Percentiles rank a stretch among this genome's conserved stretches.
These are phyloP conservation scores for Crepidodera aurea DNA, from an alignment of 2,888 invertebrate genomes.

Conservation along the genomic window DNA sequence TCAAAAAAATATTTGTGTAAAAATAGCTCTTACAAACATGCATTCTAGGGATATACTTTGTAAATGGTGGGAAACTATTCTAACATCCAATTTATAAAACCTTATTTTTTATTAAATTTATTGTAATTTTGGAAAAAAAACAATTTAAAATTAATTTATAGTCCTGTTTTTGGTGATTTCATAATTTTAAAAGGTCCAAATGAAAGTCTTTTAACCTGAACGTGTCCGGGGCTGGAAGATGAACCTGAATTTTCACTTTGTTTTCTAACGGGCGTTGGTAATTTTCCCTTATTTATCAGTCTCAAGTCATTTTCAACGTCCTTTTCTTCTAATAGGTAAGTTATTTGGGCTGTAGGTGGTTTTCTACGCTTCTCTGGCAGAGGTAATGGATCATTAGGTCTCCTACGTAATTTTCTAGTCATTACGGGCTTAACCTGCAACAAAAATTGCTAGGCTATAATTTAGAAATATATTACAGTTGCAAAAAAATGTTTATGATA, in stretches of 20 bases:
- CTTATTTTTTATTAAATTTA: too few species aligned
- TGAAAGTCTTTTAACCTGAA: slow-evolving; percentile 22
- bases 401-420: slow-evolving; percentile 88
- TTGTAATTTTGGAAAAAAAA: too few species aligned
- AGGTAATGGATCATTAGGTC: slow-evolving; percentile 94
- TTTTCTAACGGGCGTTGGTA: slow-evolving; percentile 64
- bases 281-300: slow-evolving; percentile 67
- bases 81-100: too few species aligned
- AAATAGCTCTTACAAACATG: too few species aligned
- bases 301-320: slow-evolving; percentile 89
- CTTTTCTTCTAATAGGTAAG: slow-evolving; percentile 86
- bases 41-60: too few species aligned
- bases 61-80: too few species aligned
- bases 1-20: too few species aligned
- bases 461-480: too few species aligned
- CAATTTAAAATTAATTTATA: not conserved
- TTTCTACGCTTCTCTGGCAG: slow-evolving; percentile 88
- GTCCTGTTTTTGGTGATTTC: not conserved
- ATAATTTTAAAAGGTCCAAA: not conserved
- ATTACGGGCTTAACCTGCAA: slow-evolving; percentile 86
- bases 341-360: slow-evolving; percentile 83
- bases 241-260: slow-evolving; percentile 58
- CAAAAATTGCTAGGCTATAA: not conserved
- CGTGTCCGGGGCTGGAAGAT: slow-evolving; percentile 61
- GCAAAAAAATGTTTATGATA: too few species aligned